phyloP scores from a whole-genome alignment of 2,797 vertebrate species.

The Enteromius anoplus region DNA sequence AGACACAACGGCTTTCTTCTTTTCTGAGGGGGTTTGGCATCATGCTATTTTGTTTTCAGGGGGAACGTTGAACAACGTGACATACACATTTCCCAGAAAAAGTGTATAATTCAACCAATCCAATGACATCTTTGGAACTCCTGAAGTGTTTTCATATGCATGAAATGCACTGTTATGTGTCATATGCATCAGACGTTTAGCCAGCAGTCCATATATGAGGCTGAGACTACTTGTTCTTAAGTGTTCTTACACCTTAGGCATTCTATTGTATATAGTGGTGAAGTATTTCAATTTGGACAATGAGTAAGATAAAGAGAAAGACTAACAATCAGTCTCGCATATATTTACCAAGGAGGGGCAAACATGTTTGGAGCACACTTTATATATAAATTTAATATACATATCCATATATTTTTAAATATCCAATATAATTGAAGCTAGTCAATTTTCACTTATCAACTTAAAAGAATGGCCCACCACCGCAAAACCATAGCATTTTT shows the following conservation, averaged over 20 bases:
- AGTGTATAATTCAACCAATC: too few species aligned
- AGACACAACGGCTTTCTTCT: too few species aligned
- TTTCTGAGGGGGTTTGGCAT: too few species aligned
- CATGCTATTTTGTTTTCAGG: too few species aligned
- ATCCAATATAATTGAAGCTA: not conserved
- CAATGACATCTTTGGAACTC: too few species aligned
- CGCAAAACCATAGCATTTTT: not conserved
- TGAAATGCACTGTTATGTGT: too few species aligned
- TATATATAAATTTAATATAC: not conserved
- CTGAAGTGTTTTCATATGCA: too few species aligned
- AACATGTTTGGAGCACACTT: not conserved
- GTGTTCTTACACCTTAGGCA: not conserved
- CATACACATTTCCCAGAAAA: too few species aligned
- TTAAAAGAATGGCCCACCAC: not conserved
- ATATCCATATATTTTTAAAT: not conserved
- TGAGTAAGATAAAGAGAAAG: not conserved
- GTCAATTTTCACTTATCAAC: not conserved
- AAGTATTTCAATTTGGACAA: not conserved
- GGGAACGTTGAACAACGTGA: too few species aligned
- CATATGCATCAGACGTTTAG: too few species aligned
- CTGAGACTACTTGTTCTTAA: too few species aligned
- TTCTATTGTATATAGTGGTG: not conserved
- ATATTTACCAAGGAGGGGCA: not conserved
- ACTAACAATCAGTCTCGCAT: not conserved
- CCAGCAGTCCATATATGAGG: too few species aligned